Evolutionary conservation across 2,113 vertebrate genomes (phyloP), one percentile per base, ranked within the genome.

Genomic region (Ceyx margarethae): DNA sequence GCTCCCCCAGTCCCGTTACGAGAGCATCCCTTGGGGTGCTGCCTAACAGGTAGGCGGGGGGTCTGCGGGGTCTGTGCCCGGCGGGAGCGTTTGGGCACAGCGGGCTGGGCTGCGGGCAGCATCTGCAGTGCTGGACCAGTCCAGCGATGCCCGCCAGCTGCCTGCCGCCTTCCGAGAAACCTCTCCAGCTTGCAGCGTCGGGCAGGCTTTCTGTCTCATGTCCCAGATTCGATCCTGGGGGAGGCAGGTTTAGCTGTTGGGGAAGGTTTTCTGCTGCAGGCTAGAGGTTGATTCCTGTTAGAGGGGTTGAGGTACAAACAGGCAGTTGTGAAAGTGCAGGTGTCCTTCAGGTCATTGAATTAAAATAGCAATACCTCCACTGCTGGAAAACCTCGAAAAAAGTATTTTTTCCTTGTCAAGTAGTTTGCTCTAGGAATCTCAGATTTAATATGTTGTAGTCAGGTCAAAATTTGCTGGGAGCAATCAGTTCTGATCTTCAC

Each of bases 171-270:
- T 18, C 10, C n/a, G 18, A 11, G 5, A 43, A 80, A 5, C 4
- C 9, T 15, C 13, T 2, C 9, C 29, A 3, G 2, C 37, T 51
- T 58, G 3, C 3, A 6, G 22, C 3, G 3, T 31, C 18, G 5
- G 29, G 5, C 7, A 9, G n/a, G 29, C 17, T 37, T n/a, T 40
- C 31, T 5, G 1, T 21, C 23, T 21, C 3, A 15, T 10, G 3
- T 43, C 33, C 50, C 74, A 1, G 9, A 14, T 28, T 13, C 9
- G 13, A 0, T 23, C 7, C 19, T 20, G 42, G 10, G 11, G n/a
- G 35, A 13, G 21, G 20, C 64, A 18, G 29, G 43, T 48, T 43
- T 43, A 57, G 26, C 6, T 6, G 2, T 5, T 11, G n/a, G 17
- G 35, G 50, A 35, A 17, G 19, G 5, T 4, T 72, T 50, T 40